Evolutionary conservation across 2,888 invertebrate genomes (phyloP), one percentile per base, ranked within the genome.

Genomic region (Maniola hyperantus): DNA sequence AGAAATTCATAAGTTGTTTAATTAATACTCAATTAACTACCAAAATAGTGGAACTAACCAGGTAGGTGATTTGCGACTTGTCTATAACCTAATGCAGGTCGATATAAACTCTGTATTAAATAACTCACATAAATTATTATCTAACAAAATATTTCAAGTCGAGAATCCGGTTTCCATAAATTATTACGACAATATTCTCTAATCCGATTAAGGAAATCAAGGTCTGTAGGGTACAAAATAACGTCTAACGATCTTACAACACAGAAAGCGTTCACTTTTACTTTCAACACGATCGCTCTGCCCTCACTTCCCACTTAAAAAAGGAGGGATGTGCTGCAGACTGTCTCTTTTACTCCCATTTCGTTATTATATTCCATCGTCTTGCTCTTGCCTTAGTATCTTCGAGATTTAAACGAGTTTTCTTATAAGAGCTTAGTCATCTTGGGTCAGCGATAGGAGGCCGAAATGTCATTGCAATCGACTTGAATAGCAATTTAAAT

Each of bases 191-290:
- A 65, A 66, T 67, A 64, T 59, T 67, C 53, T 65, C 48, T 58
- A 60, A 65, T 68, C 64, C 64, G 70, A 74, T 71, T 72, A 77
- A 73, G 75, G 76, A 73, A 76, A 78, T 79, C 77, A 74, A 79
- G 82, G 82, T 79, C 78, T 77, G 78, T 79, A 79, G 79, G 58
- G 57, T 68, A 58, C 63, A 48, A 58, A 68, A 62, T 59, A 70
- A 55, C 61, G 51, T 69, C 61, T 73, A 63, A 65, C 53, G 51
- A 62, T 62, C 42, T 63, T 55, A 55, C 80, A 78, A 81, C 75
- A 79, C 81, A 80, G 77, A 82, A 79, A 81, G 79, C 83, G 80
- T 82, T 85, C 78, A 89, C 89, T 89, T 89, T 89, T 89, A 89
- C 89, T 89, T 89, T 89, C 67, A 64, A 66, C 65, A 48, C 59